Evolutionary conservation across 2,888 invertebrate genomes (phyloP), one percentile per base, ranked within the genome.

Genomic region (Anthophora plumipes): DNA sequence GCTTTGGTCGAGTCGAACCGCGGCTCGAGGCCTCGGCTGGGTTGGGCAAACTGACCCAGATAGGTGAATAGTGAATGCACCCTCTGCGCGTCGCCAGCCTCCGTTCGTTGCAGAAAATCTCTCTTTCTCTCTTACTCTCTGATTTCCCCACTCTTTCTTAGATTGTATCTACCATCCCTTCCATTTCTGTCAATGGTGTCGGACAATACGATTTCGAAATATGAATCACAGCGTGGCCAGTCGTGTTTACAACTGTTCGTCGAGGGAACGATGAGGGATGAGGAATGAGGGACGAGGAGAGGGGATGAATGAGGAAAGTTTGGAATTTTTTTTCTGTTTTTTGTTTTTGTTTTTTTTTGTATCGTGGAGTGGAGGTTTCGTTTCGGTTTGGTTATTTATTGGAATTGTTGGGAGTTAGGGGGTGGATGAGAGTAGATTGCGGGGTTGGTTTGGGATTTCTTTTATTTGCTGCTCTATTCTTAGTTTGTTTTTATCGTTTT

Each of bases 41-140:
- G 88, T 89, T 91, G 89, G 88, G 89, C 91, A 91, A 91, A 91
- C 92, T 91, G 91, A 91, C 91, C 91, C 89, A 91, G 89, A 91
- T 91, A 90, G 86, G 82, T 88, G 88, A 88, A 85, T 88, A 89
- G 89, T 86, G 90, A 91, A 91, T 91, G 91, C 88, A 88, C 90
- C 86, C 84, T 85, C 72, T 69, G 77, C 82, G 72, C 76, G 74
- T 64, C 63, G 64, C 72, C 71, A 60, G 67, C 71, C 83, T 78
- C 76, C 64, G 77, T 68, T 57, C 31, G 31, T 77, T 68, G 82
- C 75, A 74, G 74, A 86, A 82, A 88, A 85, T 82, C 75, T 74
- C 59, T 31, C 69, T 69, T 55, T 54, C 75, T 50, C 41, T 31
- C 69, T 69, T 55, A 50, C 75, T 50, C 41, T 39, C 46, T 37